phyloP scores from a whole-genome alignment of 2,888 invertebrate species.

The Napeogenes sylphis region DNA sequence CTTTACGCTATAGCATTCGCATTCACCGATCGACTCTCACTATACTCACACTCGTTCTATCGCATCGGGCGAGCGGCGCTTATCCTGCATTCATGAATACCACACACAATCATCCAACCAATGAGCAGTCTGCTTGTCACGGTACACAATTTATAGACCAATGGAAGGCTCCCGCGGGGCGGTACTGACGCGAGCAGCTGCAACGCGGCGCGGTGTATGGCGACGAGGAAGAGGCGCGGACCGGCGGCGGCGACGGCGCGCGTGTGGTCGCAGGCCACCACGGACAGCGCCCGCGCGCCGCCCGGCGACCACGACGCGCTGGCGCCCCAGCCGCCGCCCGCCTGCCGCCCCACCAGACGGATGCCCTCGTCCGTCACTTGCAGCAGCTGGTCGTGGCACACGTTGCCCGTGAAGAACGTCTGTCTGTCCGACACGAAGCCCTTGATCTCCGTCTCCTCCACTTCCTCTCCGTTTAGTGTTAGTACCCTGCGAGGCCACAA shows the following conservation, averaged over 20 bases:
- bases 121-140: no score
- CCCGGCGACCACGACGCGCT: slow-evolving; percentile 81
- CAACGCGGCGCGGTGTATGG: slow-evolving; percentile 33
- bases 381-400: slow-evolving; percentile 87
- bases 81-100: no score
- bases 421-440: slow-evolving; percentile 95
- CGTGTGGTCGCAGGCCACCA: slow-evolving; percentile 88
- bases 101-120: no score
- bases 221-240: slow-evolving; percentile 78
- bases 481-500: slow-evolving; percentile 80
- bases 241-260: slow-evolving; percentile 94
- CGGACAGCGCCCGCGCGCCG: slow-evolving; percentile 88
- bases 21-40: no score
- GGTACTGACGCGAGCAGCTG: slow-evolving; percentile 21
- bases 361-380: slow-evolving; percentile 78
- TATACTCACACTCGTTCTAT: no score
- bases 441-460: slow-evolving; percentile 96
- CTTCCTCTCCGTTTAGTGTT: slow-evolving; percentile 95
- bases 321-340: slow-evolving; percentile 73
- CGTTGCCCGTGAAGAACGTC: slow-evolving; percentile 96
- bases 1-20: no score
- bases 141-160: no score
- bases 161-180: no score
- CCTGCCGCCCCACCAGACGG: slow-evolving; percentile 45
- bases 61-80: no score